These are phyloP conservation scores for Leptobrachium ailaonicum DNA, from an alignment of 2,113 vertebrate genomes.

Conservation along the genomic window DNA sequence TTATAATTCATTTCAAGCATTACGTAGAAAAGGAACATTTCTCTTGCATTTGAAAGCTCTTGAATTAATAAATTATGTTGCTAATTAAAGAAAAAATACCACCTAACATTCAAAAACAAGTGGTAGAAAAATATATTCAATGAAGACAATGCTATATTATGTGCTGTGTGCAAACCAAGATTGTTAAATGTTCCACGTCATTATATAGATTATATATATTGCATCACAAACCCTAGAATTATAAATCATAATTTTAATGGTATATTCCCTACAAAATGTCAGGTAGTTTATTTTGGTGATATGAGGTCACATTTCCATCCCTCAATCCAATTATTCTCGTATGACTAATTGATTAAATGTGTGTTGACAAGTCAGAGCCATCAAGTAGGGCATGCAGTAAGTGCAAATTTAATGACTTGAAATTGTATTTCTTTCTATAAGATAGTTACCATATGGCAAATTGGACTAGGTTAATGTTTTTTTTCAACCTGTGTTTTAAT, in stretches of 20 bases:
- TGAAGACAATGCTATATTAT: too few species aligned
- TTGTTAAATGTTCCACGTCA: too few species aligned
- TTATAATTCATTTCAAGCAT: too few species aligned
- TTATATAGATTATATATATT: too few species aligned
- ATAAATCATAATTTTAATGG: background rate
- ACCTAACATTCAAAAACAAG: too few species aligned
- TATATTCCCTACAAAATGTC: constrained; percentile 5
- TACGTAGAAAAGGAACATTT: too few species aligned
- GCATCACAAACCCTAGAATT: background rate
- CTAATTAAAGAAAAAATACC: too few species aligned
- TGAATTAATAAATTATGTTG: too few species aligned
- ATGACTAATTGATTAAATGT: constrained; percentile 31
- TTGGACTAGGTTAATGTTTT: constrained; percentile 38
- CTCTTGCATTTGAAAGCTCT: too few species aligned
- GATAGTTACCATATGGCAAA: constrained; percentile 6
- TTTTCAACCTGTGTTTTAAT: constrained; percentile 34
- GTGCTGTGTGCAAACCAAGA: too few species aligned
- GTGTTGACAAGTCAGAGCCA: constrained; percentile 32
- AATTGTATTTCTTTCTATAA: constrained; percentile 18
- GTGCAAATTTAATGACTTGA: constrained; percentile 39
- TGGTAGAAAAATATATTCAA: too few species aligned
- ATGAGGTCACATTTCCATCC: constrained; percentile 23
- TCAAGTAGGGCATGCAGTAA: constrained; percentile 23
- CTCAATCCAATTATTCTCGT: constrained; percentile 33
- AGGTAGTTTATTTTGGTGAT: constrained; percentile 17